Evolutionary conservation across 2,888 invertebrate genomes (phyloP), one percentile per base, ranked within the genome.

Genomic region (Troides oblongomaculatus): DNA sequence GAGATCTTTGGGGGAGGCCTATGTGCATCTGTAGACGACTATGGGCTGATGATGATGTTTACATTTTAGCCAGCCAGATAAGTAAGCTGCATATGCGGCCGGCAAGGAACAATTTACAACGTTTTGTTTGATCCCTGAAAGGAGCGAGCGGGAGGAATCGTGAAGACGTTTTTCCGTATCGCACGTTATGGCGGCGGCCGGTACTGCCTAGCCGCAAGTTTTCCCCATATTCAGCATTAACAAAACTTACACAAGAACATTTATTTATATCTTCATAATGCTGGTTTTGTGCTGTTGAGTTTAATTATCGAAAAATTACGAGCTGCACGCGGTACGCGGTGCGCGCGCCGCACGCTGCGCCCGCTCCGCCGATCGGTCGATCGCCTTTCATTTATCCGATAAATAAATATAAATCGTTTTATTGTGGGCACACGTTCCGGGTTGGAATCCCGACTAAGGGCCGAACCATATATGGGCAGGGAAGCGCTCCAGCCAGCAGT

Each of bases 351-450:
- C 72, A 71, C 72, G 68, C 61, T 71, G 69, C 66, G 64, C 68
- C 69, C 71, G 74, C 71, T 66, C 73, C 72, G 75, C 76, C 74
- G 74, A 73, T 72, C 77, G 78, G 77, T 76, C 77, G 76, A 76
- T 76, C 74, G 77, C 77, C 77, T 76, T 77, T 80, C 78, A 79
- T 81, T 79, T 81, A 78, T 77, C 76, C 76, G 78, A 79, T 80
- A 79, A 80, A 91, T 91, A 90, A 90, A 90, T 90, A 90, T 86
- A 88, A 87, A 83, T 85, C 86, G 89, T 90, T 86, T 87, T 89
- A 87, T 85, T 81, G 81, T 79, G 82, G 81, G 82, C 84, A 85
- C 89, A 88, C 88, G 90, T 87, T 83, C 85, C 80, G 77, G 76
- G 76, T 76, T 76, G 89, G 90, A 90, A 92, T 92, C 90, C 86